Evolutionary conservation across 1,140 invertebrate species (phyloP).

Genomic region (Meloidogyne floridensis): DNA sequence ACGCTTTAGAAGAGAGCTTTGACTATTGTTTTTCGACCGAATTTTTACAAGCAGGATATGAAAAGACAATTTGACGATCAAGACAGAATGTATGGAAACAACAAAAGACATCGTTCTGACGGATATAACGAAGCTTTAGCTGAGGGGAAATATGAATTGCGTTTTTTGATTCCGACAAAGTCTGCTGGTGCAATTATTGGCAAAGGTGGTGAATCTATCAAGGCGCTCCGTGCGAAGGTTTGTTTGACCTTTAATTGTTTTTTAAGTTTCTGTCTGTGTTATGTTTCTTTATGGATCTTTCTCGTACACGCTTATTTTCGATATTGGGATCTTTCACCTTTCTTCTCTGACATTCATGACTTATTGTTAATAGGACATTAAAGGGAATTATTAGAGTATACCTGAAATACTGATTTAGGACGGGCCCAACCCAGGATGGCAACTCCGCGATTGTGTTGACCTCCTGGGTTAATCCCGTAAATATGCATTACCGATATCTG

Average conservation of each 20-base stretch:
- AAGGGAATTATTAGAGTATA: not conserved
- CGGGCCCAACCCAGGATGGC: no score
- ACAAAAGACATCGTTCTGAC: constrained; percentile 33
- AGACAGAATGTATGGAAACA: constrained; percentile 23
- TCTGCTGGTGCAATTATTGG: constrained; percentile 92
- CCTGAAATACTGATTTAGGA: no score
- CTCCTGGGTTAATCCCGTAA: no score
- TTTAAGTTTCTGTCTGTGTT: constrained; percentile 27
- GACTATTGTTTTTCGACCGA: not conserved
- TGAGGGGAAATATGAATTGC: constrained; percentile 63
- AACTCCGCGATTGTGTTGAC: no score
- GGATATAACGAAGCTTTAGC: constrained; percentile 48
- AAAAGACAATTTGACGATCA: constrained; percentile 32
- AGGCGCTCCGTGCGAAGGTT: constrained; percentile 68
- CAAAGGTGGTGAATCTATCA: constrained; percentile 91
- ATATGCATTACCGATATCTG: no score
- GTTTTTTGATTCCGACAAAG: constrained; percentile 62
- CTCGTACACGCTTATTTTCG: not conserved
- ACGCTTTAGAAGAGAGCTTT: constrained; percentile 14
- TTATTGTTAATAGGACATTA: no score
- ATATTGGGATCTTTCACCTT: not conserved
- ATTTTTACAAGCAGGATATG: constrained; percentile 21
- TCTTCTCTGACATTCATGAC: constrained; percentile 6
- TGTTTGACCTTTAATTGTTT: constrained; percentile 2
- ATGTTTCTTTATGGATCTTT: constrained; percentile 16